phyloP scores from a whole-genome alignment of 1,140 invertebrate species.

The Melanaphis sacchari region DNA sequence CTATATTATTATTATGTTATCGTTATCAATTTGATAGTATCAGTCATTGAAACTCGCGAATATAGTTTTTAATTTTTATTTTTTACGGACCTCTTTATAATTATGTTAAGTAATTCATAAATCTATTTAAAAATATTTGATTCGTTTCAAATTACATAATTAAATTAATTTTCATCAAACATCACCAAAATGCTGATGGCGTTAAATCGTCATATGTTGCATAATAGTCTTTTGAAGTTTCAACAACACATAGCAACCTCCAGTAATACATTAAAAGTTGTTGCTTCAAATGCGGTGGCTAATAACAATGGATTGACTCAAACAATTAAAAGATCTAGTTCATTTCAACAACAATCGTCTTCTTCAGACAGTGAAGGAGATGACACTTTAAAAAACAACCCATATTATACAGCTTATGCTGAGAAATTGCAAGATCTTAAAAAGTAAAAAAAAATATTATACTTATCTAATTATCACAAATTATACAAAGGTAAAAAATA shows the following conservation, averaged over 20 bases:
- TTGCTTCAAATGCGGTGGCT: not conserved
- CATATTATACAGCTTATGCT: conserved; percentile 21
- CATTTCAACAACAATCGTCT: conserved; percentile 17
- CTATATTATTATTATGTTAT: not conserved
- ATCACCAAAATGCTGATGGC: conserved; percentile 25
- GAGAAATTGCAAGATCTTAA: conserved; percentile 27
- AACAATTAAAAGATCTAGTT: not conserved
- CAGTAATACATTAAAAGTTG: not conserved
- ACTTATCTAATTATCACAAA: not conserved
- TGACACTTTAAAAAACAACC: conserved; percentile 24
- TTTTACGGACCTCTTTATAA: not conserved
- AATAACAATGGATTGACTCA: not conserved
- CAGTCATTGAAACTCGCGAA: not conserved
- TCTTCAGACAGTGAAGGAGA: conserved; percentile 33
- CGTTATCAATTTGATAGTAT: not conserved
- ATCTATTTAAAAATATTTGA: not conserved
- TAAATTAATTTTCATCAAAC: not conserved
- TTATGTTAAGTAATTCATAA: not conserved
- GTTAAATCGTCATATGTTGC: conserved; percentile 35
- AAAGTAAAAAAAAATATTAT: not conserved
- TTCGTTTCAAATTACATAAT: not conserved
- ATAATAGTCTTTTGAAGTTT: conserved; percentile 40
- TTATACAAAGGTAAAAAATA: not conserved
- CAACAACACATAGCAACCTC: conserved; percentile 11
- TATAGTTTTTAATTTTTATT: not conserved